Conservation (phyloP, 2,113 vertebrate species). For the Acrocephalus kingi region DNA sequence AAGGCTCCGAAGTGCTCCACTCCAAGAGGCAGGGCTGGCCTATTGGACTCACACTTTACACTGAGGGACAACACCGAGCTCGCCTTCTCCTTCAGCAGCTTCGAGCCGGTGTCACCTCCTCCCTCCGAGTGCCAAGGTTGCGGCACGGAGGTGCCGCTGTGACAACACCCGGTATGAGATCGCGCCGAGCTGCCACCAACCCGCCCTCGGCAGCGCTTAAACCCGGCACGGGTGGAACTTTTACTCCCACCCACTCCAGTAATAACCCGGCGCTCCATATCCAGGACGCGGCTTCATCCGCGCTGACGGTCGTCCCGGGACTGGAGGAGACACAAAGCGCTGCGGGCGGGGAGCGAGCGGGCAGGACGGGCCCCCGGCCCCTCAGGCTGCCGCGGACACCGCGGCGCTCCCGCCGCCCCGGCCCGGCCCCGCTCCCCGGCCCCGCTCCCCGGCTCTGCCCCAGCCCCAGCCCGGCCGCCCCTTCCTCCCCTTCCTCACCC, state of each 20-base stretch:
- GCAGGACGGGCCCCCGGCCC: background rate
- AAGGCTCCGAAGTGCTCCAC: accelerated
- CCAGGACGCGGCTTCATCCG: accelerated
- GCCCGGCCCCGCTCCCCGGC: background rate
- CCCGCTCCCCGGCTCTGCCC: too few relatives aligned
- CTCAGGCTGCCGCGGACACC: background rate
- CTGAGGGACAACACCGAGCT: accelerated
- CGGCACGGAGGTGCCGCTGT: accelerated
- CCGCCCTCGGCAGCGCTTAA: accelerated
- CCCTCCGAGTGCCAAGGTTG: background rate
- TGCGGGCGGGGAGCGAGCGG: background rate
- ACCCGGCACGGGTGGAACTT: background rate
- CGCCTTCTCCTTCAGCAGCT: background rate
- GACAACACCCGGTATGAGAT: background rate
- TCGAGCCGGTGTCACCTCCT: background rate
- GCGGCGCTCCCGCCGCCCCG: background rate
- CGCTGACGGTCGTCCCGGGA: background rate
- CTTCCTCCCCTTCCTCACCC: too few relatives aligned
- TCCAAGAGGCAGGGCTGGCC: background rate
- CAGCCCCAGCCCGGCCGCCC: too few relatives aligned
- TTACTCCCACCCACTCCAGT: accelerated
- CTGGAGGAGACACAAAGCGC: background rate
- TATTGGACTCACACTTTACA: accelerated
- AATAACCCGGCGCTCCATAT: accelerated
- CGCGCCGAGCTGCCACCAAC: accelerated